Percentiles rank a stretch among this genome's conserved stretches.
Conservation (phyloP, 1,140 invertebrate species). For the Adelges cooleyi region DNA sequence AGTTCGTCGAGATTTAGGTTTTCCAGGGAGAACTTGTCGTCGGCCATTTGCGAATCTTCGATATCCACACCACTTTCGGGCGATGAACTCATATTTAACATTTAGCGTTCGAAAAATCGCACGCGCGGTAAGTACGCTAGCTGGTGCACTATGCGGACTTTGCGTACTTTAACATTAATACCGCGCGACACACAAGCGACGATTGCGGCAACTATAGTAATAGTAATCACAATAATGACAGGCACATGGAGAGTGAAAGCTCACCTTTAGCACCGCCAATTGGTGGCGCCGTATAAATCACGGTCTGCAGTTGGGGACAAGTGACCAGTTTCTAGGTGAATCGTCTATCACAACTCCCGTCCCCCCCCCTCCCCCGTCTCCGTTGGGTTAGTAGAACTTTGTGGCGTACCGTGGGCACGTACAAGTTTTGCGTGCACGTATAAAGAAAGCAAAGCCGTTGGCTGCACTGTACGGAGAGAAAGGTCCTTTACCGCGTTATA, state of each 20-base stretch:
- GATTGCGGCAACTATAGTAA: not conserved
- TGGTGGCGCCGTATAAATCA: no score
- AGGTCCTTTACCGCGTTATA: no score
- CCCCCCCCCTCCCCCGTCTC: no score
- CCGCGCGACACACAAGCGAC: not conserved
- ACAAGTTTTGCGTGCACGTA: not conserved
- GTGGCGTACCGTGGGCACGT: no score
- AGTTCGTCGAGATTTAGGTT: slow-evolving; percentile 29
- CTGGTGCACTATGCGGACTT: no score
- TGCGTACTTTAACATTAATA: not conserved
- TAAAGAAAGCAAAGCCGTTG: not conserved
- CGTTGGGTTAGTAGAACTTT: no score
- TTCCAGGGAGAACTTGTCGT: slow-evolving; percentile 21
- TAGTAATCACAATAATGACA: no score
- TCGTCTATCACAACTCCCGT: no score
- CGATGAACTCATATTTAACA: slow-evolving; percentile 29
- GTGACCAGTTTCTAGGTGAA: no score
- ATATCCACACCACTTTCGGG: slow-evolving; percentile 30
- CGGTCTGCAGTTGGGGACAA: no score
- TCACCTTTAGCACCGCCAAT: not conserved
- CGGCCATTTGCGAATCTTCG: slow-evolving; percentile 25
- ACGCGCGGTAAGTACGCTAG: no score
- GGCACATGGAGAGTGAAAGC: slow-evolving; percentile 15
- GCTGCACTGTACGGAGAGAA: not conserved
- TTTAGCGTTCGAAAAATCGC: not conserved